Conservation (phyloP, 2,113 vertebrate species). For the Leptosomus discolor region DNA sequence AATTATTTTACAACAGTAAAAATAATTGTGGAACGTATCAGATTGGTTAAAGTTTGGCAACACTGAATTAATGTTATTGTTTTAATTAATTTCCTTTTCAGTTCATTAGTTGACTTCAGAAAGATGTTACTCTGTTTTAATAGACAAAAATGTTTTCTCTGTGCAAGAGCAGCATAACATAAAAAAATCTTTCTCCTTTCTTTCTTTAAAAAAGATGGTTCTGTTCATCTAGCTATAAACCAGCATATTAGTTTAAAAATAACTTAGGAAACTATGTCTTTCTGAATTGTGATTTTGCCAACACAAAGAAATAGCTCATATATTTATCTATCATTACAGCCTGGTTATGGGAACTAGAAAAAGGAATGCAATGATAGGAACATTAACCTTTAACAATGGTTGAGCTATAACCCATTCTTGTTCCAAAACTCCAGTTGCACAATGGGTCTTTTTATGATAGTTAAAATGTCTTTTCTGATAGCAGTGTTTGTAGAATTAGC, state of each 20-base stretch:
- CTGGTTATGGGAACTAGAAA: slow-evolving; percentile 58
- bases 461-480: slow-evolving; percentile 48
- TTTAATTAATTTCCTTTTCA: slow-evolving; percentile 43
- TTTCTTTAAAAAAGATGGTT: slow-evolving; percentile 26
- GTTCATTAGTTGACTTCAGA: slow-evolving; percentile 8
- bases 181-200: background rate
- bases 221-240: slow-evolving; percentile 55
- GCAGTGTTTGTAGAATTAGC: background rate
- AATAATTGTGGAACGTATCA: slow-evolving; percentile 35
- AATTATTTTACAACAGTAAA: slow-evolving; percentile 17
- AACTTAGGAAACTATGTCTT: slow-evolving; percentile 69
- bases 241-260: slow-evolving; percentile 67
- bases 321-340: slow-evolving; percentile 54
- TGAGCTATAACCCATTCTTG: background rate
- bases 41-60: slow-evolving; percentile 8
- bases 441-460: background rate
- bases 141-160: slow-evolving; percentile 14
- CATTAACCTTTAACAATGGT: slow-evolving; percentile 58
- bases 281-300: slow-evolving; percentile 69
- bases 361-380: slow-evolving; percentile 49
- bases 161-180: slow-evolving; percentile 15
- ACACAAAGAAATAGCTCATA: slow-evolving; percentile 68
- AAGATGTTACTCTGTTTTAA: background rate
- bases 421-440: slow-evolving; percentile 42
- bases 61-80: background rate